phyloP scores from a whole-genome alignment of 2,888 invertebrate genomes.

The Morpho deidamia region DNA sequence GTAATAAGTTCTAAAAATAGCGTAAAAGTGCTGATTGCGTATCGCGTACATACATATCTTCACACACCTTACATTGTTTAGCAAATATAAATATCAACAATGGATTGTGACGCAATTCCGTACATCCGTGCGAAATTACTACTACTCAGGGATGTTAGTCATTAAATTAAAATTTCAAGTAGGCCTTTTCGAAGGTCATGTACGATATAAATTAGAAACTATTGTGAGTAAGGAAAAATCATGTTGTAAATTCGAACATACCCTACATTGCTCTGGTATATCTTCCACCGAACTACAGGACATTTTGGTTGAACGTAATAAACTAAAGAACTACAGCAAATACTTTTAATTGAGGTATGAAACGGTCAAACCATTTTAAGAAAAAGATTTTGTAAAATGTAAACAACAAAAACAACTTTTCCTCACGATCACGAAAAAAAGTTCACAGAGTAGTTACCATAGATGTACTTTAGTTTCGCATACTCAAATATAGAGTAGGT shows the following conservation, averaged over 20 bases:
- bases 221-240: constrained; percentile 27
- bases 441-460: no score
- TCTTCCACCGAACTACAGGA: constrained; percentile 67
- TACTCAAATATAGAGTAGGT: no score
- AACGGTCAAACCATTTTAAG: constrained; percentile 10
- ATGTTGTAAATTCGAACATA: neutral
- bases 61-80: constrained; percentile 5
- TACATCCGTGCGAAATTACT: constrained; percentile 9
- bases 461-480: no score
- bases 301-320: constrained; percentile 38
- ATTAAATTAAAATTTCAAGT: neutral
- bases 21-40: no score
- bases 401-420: constrained; percentile 5
- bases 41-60: neutral
- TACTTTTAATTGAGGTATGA: no score
- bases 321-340: neutral
- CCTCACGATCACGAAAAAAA: no score
- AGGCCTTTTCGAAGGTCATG: constrained; percentile 14
- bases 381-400: constrained; percentile 11
- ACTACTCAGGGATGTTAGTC: constrained; percentile 6
- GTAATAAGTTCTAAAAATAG: no score
- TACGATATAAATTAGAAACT: constrained; percentile 32
- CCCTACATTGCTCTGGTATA: constrained; percentile 57
- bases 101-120: constrained; percentile 24
- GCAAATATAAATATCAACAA: constrained; percentile 14